phyloP scores from a whole-genome alignment of 53 echinoderm and acorn worm genomes.

The Stichopus horrens region DNA sequence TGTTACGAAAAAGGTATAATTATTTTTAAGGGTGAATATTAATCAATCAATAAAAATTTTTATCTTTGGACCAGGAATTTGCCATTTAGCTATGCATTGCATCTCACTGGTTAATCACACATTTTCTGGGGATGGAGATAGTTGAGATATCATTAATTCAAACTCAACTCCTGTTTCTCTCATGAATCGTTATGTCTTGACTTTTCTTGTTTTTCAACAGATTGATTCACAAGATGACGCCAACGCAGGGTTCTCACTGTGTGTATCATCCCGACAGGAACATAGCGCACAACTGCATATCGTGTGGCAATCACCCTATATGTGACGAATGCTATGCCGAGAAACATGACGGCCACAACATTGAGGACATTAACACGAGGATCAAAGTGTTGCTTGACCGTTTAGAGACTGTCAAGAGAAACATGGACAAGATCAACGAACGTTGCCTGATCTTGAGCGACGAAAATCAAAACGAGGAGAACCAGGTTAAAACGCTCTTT shows the following conservation, averaged over 20 bases:
- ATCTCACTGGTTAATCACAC: too few relatives aligned
- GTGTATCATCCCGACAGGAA: neutral
- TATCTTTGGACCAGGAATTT: too few relatives aligned
- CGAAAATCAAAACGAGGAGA: slow-evolving; percentile 38
- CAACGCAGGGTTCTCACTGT: neutral
- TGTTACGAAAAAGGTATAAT: too few relatives aligned
- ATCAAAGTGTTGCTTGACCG: neutral
- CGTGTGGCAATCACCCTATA: neutral
- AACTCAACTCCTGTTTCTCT: too few relatives aligned
- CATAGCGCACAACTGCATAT: neutral
- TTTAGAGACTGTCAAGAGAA: slow-evolving; percentile 14
- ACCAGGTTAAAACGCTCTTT: neutral
- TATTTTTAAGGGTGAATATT: too few relatives aligned
- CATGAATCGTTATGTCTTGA: neutral
- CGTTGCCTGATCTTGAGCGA: slow-evolving; percentile 13
- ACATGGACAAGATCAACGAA: slow-evolving; percentile 19
- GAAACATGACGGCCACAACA: neutral
- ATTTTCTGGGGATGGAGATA: too few relatives aligned
- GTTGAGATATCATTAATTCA: too few relatives aligned
- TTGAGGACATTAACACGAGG: neutral
- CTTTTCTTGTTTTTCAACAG: neutral
- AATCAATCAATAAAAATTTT: too few relatives aligned
- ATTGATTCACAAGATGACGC: neutral
- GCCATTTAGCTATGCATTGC: too few relatives aligned
- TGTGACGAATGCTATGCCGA: neutral